Evolutionary conservation across 2,888 invertebrate species (phyloP), one percentile per base, ranked within the genome.

Genomic region (Cheilosia vernalis): DNA sequence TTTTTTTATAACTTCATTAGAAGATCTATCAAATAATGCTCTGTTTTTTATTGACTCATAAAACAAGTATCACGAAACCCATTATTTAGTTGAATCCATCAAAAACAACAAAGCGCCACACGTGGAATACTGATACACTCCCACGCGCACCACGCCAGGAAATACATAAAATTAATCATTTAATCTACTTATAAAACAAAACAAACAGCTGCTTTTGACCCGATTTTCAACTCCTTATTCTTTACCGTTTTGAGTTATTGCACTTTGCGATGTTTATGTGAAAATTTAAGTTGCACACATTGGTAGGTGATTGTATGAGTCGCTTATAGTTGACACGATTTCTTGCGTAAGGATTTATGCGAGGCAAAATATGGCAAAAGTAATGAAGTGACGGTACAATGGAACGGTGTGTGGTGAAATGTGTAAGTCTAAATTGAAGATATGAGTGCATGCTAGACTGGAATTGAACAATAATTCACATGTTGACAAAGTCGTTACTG

Each of bases 1-100:
- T 74, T 67, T 67, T 67, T 74, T 84, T 63, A 78, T 17, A 70
- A 74, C 74, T 84, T 84, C 79, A 84, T 84, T 84, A 84, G 74
- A 74, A 53, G 42, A 76, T 84, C 53, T 30, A 74, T 79, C 74
- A 76, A 84, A 79, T 70, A 79, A 74, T 70, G 60, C 70, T 69
- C 74, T 56, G 70, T 67, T 27, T 84, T 79, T 79, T 79, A 84
- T 74, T 49, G 60, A 21, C 17, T n/a, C 44, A 66, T 79, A 60
- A 79, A 73, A 64, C 4, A 51, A 15, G 44, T 67, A n/a, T 4
- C 44, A 74, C 63, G 17, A 84, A 44, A 60, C 33, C 5, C 30
- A 51, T 40, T 66, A 37, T 37, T 66, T 53, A 67, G 58, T 24
- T 30, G 49, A 64, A 21, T 15, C 27, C 7, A 56, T 37, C 19